Evolutionary conservation across 1,140 invertebrate genomes (phyloP), one percentile per base, ranked within the genome.

Genomic region (Elysia chlorotica): DNA sequence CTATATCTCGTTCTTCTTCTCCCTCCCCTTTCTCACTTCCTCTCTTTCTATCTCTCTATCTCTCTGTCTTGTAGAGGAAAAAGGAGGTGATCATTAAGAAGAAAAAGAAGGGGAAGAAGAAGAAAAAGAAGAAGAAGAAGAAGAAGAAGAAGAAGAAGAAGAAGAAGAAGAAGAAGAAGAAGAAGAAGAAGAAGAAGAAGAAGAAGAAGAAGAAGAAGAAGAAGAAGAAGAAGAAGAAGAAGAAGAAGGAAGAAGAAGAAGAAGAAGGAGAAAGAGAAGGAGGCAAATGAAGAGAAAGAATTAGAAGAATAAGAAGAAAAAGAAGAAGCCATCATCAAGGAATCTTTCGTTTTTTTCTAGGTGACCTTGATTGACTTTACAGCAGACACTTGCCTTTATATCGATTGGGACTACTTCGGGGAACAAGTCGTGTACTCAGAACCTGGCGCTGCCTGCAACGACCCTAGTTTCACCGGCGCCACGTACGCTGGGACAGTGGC

Each of bases 281-380:
- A 63, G 61, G 35, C 21, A 35, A 33, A 63, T 23, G 35, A 33
- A 35, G 31, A 63, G 61, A 63, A 33, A n/a, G n/a, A n/a, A n/a
- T n/a, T n/a, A n/a, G 33, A 33, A 63, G 61, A 63, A 33, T n/a
- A 33, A 63, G 61, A 63, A 33, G 33, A 33, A 63, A 31, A 63
- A 33, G 33, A 33, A 63, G 61, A 63, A 33, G n/a, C n/a, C n/a
- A n/a, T n/a, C n/a, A n/a, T n/a, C n/a, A n/a, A n/a, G n/a, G n/a
- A n/a, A n/a, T n/a, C n/a, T n/a, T n/a, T n/a, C n/a, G n/a, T n/a
- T n/a, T n/a, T n/a, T 59, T n/a, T n/a, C n/a, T 59, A 30, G 23
- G 56, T 59, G 56, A 25, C n/a, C 56, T n/a, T 59, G 56, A n/a
- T n/a, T 59, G 56, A n/a, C n/a, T 62, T 30, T 21, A 33, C 25